Conservation (phyloP, 2,113 vertebrate species). For the Meriones unguiculatus region DNA sequence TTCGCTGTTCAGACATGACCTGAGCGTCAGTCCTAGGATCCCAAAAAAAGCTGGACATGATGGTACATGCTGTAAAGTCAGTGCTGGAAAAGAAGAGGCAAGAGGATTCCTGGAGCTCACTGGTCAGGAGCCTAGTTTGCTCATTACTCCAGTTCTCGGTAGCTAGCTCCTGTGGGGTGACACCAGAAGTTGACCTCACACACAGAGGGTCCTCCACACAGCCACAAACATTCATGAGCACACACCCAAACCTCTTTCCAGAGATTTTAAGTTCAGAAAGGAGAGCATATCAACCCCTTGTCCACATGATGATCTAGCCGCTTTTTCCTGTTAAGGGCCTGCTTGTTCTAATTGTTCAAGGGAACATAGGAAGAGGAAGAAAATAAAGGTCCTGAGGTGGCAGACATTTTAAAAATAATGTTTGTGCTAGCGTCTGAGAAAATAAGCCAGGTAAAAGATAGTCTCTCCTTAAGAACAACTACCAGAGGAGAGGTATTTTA, state of each 20-base stretch:
- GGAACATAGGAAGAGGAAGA: background rate
- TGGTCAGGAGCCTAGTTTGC: background rate
- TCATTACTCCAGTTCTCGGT: background rate
- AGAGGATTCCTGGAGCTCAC: background rate
- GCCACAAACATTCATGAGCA: too few relatives aligned
- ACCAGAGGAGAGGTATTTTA: slow-evolving; percentile 37
- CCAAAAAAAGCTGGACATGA: background rate
- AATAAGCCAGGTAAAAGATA: slow-evolving; percentile 29
- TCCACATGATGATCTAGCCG: background rate
- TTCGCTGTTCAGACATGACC: background rate
- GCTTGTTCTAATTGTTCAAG: background rate
- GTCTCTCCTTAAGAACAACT: background rate
- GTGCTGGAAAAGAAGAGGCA: background rate
- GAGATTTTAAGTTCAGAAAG: background rate
- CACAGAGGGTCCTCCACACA: background rate
- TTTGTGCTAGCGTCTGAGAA: slow-evolving; percentile 14
- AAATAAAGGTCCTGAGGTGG: background rate
- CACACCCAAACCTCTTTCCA: background rate
- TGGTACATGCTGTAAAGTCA: background rate
- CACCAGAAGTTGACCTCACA: background rate
- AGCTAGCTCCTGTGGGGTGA: background rate
- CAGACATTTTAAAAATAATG: slow-evolving; percentile 22
- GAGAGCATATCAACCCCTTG: background rate
- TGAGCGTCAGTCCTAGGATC: background rate
- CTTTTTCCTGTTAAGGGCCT: background rate